Percentiles rank a stretch among this genome's conserved stretches.
phyloP scores from a whole-genome alignment of 2,888 invertebrate species.

The Protonemura montana region DNA sequence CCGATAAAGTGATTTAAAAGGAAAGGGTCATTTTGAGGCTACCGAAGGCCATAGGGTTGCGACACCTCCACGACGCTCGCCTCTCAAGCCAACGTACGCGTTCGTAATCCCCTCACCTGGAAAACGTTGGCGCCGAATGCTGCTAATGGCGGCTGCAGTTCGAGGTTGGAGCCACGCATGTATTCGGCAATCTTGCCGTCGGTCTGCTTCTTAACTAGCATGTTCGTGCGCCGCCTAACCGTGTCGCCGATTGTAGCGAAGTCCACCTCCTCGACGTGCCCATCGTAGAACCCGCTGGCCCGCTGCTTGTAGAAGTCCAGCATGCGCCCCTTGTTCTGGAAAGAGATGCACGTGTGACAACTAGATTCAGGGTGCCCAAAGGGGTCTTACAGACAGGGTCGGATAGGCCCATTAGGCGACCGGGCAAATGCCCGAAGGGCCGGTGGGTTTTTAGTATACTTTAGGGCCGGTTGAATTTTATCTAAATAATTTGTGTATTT shows the following conservation, averaged over 20 bases:
- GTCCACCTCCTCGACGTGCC: conserved; percentile 84
- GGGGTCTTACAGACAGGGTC: too few relatives aligned
- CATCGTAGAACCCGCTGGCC: conserved; percentile 86
- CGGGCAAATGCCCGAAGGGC: too few relatives aligned
- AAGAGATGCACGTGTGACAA: conserved; percentile 31
- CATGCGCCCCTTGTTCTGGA: conserved; percentile 74
- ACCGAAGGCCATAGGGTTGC: too few relatives aligned
- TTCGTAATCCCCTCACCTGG: conserved; percentile 61
- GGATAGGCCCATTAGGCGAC: too few relatives aligned
- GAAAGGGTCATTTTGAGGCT: too few relatives aligned
- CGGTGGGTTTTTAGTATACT: too few relatives aligned
- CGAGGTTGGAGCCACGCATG: conserved; percentile 75
- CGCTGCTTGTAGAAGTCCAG: conserved; percentile 88
- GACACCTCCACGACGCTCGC: too few relatives aligned
- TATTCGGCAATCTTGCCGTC: conserved; percentile 80
- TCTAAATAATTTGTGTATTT: too few relatives aligned
- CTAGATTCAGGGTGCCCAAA: too few relatives aligned
- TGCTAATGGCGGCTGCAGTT: conserved; percentile 78
- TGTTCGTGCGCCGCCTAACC: conserved; percentile 80
- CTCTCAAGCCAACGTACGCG: too few relatives aligned
- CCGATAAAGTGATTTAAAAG: too few relatives aligned
- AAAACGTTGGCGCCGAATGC: conserved; percentile 84
- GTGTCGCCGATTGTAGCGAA: conserved; percentile 80
- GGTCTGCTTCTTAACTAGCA: conserved; percentile 79
- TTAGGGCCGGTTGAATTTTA: too few relatives aligned